Percentiles rank a stretch among this genome's conserved stretches.
phyloP scores from a whole-genome alignment of 2,888 invertebrate species.

The Coecobrya sp. region DNA sequence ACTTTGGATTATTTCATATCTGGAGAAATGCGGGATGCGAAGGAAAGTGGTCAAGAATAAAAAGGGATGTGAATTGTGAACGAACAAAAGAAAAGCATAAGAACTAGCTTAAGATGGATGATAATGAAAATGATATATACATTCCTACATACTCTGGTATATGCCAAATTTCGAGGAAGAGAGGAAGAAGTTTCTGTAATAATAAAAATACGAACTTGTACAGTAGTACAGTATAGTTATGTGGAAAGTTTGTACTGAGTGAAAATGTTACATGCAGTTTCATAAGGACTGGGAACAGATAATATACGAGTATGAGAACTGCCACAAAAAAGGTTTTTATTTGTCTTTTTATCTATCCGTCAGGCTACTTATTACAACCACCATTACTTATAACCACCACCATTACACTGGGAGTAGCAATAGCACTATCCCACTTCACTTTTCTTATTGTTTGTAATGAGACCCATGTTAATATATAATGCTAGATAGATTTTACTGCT shows the following conservation, averaged over 20 bases:
- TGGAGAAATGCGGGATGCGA: constrained; percentile 28
- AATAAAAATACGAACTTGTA: not conserved
- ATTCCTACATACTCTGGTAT: not conserved
- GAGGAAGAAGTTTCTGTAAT: not conserved
- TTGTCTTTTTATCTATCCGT: constrained; percentile 66
- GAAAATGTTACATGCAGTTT: not conserved
- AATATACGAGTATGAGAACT: not conserved
- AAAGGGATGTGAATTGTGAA: not conserved
- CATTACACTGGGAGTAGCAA: not conserved
- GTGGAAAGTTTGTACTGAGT: not conserved
- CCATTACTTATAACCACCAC: constrained; percentile 57
- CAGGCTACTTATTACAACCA: constrained; percentile 71
- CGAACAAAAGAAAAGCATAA: not conserved
- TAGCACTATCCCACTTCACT: constrained; percentile 35
- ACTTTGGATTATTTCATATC: constrained; percentile 58
- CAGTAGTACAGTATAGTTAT: not conserved
- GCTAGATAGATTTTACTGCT: not conserved
- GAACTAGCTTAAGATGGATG: not conserved
- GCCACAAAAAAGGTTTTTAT: constrained; percentile 64
- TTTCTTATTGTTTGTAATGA: not conserved
- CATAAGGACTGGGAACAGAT: not conserved
- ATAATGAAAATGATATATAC: not conserved
- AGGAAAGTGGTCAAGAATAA: constrained; percentile 41
- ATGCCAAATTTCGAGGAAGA: not conserved
- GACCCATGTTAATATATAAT: not conserved